phyloP scores from a whole-genome alignment of 2,797 vertebrate genomes.

The Peromyscus attwateri region DNA sequence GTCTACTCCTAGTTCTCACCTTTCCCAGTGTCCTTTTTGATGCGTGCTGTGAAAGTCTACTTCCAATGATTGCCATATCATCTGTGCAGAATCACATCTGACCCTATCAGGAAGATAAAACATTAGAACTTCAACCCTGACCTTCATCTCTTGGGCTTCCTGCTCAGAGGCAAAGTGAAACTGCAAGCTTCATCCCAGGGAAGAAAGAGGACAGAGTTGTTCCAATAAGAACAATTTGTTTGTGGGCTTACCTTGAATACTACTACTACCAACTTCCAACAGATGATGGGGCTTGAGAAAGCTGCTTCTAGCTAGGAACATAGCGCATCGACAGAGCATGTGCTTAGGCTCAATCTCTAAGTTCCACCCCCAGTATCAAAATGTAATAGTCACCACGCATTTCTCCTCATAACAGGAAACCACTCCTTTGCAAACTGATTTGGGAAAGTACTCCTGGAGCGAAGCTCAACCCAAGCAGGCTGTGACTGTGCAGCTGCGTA shows the following conservation, averaged over 20 bases:
- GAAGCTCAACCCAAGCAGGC: background rate
- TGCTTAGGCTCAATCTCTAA: accelerated
- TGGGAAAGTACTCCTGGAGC: background rate
- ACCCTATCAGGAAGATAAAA: slow-evolving; percentile 21
- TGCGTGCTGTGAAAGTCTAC: background rate
- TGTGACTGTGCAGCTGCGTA: background rate
- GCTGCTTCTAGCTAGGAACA: background rate
- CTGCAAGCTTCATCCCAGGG: background rate
- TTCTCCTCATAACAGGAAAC: background rate
- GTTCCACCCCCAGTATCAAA: background rate
- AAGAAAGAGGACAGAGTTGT: background rate
- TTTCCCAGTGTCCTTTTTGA: background rate
- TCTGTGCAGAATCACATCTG: background rate
- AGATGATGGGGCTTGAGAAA: background rate
- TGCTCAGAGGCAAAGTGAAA: background rate
- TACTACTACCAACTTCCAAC: background rate
- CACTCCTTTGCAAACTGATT: background rate
- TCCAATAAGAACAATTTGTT: background rate
- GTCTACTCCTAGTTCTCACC: background rate
- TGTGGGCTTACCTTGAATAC: background rate
- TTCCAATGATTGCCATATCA: background rate
- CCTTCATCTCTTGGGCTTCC: background rate
- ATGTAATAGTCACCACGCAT: background rate
- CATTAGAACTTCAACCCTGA: background rate
- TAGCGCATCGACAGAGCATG: background rate